A percentile compares a stretch with the other conserved stretches of the same genome.
These are phyloP conservation scores for Stomatorhinus ivindoensis DNA, from an alignment of 2,113 vertebrate species.

Conservation along the genomic window DNA sequence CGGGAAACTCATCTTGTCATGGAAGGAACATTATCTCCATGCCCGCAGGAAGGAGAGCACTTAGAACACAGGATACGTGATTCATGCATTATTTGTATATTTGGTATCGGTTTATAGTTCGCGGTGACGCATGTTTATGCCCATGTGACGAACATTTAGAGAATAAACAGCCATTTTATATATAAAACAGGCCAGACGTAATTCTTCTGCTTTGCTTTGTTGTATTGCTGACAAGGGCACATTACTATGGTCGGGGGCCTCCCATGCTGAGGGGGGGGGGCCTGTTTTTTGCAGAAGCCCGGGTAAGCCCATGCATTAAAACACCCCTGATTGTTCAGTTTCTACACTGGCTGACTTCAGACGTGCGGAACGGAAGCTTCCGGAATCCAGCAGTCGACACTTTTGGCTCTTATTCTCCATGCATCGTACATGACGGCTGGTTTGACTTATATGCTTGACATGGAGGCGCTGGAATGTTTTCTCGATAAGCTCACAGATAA, in stretches of 20 bases:
- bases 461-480: neutral
- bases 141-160: neutral
- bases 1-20: neutral
- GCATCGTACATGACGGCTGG: neutral
- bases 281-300: neutral
- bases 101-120: neutral
- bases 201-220: neutral
- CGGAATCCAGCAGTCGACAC: neutral
- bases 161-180: conserved; percentile 1
- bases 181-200: neutral
- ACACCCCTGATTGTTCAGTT: neutral
- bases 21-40: neutral
- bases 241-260: neutral
- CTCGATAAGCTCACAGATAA: neutral
- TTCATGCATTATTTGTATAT: conserved; percentile 1
- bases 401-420: neutral
- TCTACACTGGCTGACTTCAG: neutral
- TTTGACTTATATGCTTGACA: neutral
- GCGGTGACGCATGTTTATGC: neutral
- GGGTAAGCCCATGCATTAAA: neutral
- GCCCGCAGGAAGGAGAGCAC: neutral
- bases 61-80: neutral
- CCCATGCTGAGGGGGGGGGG: neutral
- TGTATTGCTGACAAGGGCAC: neutral
- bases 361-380: neutral